A percentile compares a stretch with the other conserved stretches of the same genome.
phyloP scores from a whole-genome alignment of 2,888 invertebrate genomes.

The Nomada ferruginata region DNA sequence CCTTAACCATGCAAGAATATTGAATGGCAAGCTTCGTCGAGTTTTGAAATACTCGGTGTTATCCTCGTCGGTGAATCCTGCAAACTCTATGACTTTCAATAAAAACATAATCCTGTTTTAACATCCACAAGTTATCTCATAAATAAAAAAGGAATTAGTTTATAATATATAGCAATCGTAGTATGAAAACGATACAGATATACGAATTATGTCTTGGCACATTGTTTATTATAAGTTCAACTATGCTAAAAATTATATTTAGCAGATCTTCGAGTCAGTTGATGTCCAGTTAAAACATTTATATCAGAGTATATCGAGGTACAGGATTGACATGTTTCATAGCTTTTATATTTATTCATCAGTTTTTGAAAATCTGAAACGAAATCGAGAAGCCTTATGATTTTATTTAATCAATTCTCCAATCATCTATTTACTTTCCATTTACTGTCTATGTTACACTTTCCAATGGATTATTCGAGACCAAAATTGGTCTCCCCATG shows the following conservation, averaged over 20 bases:
- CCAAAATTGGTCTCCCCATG: background rate
- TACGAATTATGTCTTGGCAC: no score
- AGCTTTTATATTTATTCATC: no score
- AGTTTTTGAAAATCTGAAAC: no score
- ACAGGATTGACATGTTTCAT: no score
- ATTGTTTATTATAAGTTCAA: no score
- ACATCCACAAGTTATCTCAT: background rate
- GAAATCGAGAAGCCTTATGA: no score
- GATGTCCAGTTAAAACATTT: no score
- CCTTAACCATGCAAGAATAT: constrained; percentile 66
- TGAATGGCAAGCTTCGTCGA: constrained; percentile 64
- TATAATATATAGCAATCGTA: background rate
- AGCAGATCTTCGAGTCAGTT: no score
- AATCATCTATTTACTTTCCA: background rate
- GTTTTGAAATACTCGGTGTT: constrained; percentile 46
- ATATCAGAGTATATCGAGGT: no score
- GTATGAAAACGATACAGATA: no score
- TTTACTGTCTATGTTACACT: background rate
- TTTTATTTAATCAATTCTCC: background rate
- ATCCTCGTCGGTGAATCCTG: constrained; percentile 3
- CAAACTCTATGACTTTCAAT: constrained; percentile 1
- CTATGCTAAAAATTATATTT: no score
- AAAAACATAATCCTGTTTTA: constrained; percentile 13
- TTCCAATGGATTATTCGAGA: no score
- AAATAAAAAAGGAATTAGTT: background rate